Evolutionary conservation across 2,113 vertebrate species (phyloP).

Genomic region (Macquaria australasica): DNA sequence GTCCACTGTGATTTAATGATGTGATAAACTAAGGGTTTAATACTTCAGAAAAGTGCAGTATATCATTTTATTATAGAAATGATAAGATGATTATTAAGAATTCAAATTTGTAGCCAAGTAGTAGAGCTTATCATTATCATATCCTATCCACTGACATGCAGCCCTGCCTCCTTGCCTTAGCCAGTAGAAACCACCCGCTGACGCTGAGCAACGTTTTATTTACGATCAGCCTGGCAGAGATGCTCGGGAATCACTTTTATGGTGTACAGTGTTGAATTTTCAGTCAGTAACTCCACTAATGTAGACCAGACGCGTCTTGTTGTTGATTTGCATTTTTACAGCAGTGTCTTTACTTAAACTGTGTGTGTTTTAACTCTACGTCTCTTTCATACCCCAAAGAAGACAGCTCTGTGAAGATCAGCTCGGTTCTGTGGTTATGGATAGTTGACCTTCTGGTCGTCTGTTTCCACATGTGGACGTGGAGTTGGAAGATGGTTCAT

Average conservation of each 20-base stretch:
- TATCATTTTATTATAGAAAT: background rate
- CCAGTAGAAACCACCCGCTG: constrained; percentile 21
- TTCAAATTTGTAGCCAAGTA: background rate
- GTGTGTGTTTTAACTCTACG: background rate
- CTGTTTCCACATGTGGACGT: constrained; percentile 28
- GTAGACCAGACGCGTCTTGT: background rate
- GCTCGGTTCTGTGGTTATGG: constrained; percentile 3
- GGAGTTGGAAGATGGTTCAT: constrained; percentile 6
- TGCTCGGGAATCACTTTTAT: constrained; percentile 15
- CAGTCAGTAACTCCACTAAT: constrained; percentile 6
- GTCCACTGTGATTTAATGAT: background rate
- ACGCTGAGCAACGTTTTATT: constrained; percentile 39
- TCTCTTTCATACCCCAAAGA: background rate
- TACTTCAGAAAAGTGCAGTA: background rate
- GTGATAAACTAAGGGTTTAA: background rate
- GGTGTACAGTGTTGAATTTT: background rate
- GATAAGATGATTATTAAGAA: background rate
- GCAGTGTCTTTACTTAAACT: constrained; percentile 40
- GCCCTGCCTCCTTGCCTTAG: background rate
- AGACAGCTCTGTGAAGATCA: constrained; percentile 18
- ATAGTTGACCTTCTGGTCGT: constrained; percentile 33
- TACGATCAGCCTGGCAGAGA: background rate
- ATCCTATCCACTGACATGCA: background rate
- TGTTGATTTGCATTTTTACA: constrained; percentile 11
- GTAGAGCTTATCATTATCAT: background rate